A percentile compares a stretch with the other conserved stretches of the same genome.
phyloP scores from a whole-genome alignment of 2,113 vertebrate species.

The Anseranas semipalmata region DNA sequence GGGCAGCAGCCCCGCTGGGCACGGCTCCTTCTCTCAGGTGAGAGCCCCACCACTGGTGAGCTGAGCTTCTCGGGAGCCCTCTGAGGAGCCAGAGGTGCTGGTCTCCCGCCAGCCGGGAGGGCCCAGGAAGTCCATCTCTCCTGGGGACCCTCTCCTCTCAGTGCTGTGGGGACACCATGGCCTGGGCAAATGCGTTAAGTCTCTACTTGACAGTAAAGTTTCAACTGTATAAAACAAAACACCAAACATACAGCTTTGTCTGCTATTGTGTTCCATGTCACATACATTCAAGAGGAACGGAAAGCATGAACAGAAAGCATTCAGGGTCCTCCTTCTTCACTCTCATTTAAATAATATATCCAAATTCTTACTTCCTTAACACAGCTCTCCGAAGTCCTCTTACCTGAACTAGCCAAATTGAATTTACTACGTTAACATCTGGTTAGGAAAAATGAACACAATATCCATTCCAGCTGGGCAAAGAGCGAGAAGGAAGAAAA shows the following conservation, averaged over 20 bases:
- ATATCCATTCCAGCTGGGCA: background rate
- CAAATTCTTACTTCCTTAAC: background rate
- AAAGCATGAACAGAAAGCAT: background rate
- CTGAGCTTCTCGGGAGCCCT: background rate
- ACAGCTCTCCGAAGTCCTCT: background rate
- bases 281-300: fast-evolving
- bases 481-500: background rate
- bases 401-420: background rate
- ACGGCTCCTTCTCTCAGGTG: background rate
- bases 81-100: background rate
- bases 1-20: background rate
- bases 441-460: background rate
- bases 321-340: background rate
- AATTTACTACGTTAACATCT: background rate
- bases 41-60: background rate
- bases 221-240: fast-evolving
- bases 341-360: background rate
- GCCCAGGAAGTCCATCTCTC: background rate
- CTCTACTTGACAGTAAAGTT: background rate
- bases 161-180: fast-evolving
- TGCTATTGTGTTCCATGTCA: background rate
- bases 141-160: fast-evolving
- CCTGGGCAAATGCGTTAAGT: fast-evolving
- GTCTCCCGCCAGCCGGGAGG: background rate
- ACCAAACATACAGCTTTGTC: background rate